These are phyloP conservation scores for Nasonia giraulti DNA, from an alignment of 1,140 invertebrate species.

Conservation along the genomic window DNA sequence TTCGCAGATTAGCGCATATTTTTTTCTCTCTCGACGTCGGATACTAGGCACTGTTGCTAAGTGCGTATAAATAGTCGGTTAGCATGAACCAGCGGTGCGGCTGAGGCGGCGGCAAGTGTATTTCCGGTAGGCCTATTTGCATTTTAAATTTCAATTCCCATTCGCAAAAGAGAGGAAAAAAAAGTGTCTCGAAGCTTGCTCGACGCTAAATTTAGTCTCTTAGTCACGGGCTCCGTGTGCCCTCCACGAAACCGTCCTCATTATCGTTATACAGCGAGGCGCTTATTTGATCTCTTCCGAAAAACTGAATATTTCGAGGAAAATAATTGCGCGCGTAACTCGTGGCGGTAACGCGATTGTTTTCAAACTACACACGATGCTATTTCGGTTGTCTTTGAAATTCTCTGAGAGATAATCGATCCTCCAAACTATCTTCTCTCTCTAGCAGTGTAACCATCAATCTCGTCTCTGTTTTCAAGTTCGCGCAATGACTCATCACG, in stretches of 20 bases:
- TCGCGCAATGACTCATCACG: neutral
- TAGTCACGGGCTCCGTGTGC: neutral
- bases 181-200: conserved; percentile 3
- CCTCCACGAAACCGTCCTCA: neutral
- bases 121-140: conserved; percentile 36
- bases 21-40: no score
- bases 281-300: neutral
- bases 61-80: neutral
- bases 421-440: no score
- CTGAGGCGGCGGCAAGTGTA: neutral
- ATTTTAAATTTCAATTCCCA: conserved; percentile 33
- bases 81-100: conserved; percentile 21
- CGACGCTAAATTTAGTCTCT: conserved; percentile 36
- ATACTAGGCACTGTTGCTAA: neutral
- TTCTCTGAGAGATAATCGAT: no score
- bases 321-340: neutral
- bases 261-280: neutral
- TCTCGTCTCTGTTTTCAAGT: no score
- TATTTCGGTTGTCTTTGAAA: no score
- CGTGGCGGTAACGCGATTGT: neutral
- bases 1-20: neutral
- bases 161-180: conserved; percentile 25
- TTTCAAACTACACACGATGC: no score
- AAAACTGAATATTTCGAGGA: neutral
- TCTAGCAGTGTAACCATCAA: no score